A percentile compares a stretch with the other conserved stretches of the same genome.
These are phyloP conservation scores for Lissocephala sabroskyi DNA, from an alignment of 2,888 invertebrate species.

Conservation along the genomic window DNA sequence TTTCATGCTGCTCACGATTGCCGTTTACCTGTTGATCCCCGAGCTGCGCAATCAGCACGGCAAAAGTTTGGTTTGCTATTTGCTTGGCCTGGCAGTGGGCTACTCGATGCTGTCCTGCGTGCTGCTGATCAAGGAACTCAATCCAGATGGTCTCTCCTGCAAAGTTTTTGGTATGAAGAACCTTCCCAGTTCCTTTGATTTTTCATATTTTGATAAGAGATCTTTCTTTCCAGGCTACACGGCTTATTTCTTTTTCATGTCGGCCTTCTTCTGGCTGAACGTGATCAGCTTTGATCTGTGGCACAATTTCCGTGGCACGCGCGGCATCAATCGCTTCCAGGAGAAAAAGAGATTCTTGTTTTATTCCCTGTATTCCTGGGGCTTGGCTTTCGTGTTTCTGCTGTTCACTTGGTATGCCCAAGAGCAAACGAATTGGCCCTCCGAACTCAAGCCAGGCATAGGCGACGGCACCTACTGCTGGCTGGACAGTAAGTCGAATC, in stretches of 20 bases:
- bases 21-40: constrained; percentile 81
- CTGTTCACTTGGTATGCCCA: constrained; percentile 62
- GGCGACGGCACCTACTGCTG: constrained; percentile 75
- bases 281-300: constrained; percentile 91
- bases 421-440: constrained; percentile 46
- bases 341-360: constrained; percentile 68
- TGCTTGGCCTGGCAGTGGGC: constrained; percentile 77
- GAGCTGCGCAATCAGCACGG: constrained; percentile 84
- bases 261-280: constrained; percentile 89
- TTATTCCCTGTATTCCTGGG: constrained; percentile 70
- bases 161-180: constrained; percentile 45
- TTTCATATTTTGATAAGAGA: background rate
- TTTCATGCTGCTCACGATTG: constrained; percentile 80
- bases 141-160: constrained; percentile 38
- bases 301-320: constrained; percentile 74
- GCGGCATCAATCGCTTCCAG: constrained; percentile 60
- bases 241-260: constrained; percentile 83
- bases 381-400: constrained; percentile 56
- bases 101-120: constrained; percentile 75
- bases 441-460: constrained; percentile 73
- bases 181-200: background rate
- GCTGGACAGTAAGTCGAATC: constrained; percentile 73
- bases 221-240: constrained; percentile 77
- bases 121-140: constrained; percentile 30
- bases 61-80: constrained; percentile 84